Percentiles rank a stretch among this genome's conserved stretches.
phyloP scores from a whole-genome alignment of 2,888 invertebrate genomes.

The Troides aeacus region DNA sequence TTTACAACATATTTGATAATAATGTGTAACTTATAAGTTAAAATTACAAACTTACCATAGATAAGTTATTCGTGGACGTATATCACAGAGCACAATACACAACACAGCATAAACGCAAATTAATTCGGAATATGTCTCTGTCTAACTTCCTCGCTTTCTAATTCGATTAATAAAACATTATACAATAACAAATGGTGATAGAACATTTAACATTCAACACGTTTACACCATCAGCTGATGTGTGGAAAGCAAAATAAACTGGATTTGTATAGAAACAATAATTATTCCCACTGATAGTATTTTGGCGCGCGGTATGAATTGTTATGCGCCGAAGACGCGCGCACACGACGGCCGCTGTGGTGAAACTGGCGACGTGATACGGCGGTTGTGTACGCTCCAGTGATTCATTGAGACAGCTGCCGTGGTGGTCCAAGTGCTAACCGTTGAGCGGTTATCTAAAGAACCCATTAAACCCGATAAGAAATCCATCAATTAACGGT shows the following conservation, averaged over 20 bases:
- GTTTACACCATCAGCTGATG: neutral
- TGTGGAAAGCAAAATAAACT: neutral
- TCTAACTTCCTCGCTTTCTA: conserved; percentile 20
- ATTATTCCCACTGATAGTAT: neutral
- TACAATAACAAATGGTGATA: neutral
- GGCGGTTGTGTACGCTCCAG: conserved; percentile 31
- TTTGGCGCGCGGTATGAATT: conserved; percentile 5
- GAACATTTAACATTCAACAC: conserved; percentile 6
- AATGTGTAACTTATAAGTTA: neutral
- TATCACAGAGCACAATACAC: neutral
- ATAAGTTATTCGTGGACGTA: neutral
- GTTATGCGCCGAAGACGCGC: neutral
- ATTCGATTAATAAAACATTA: neutral
- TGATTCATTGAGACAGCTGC: conserved; percentile 38
- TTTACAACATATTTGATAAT: neutral
- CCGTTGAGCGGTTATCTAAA: conserved; percentile 13
- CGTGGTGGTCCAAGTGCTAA: conserved; percentile 26
- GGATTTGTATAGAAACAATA: neutral
- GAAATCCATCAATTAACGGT: neutral
- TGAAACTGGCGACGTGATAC: conserved; percentile 39
- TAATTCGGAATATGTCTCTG: neutral
- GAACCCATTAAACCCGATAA: neutral
- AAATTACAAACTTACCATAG: conserved; percentile 3
- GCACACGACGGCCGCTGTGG: conserved; percentile 29
- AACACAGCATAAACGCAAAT: neutral